Base-by-base conservation (phyloP, 2,113 vertebrate genomes). In the Nesogale talazaci region DNA sequence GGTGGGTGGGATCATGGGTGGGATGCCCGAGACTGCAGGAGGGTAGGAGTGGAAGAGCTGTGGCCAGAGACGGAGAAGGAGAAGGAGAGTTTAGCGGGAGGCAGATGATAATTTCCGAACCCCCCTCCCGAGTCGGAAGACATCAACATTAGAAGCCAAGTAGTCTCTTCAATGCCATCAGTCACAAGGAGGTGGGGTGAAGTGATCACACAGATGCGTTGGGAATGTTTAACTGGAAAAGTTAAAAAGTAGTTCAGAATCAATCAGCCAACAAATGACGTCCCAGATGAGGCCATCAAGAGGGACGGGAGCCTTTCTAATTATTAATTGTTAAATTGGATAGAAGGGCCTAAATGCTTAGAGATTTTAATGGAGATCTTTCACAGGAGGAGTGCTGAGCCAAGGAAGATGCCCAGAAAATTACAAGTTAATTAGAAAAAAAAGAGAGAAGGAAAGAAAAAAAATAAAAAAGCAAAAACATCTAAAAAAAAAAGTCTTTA, bases 41-140 rank as follows among this genome's bases (percentile, higher is more conserved):
- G 99, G 99, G 92, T 99, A 99, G 94, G 99, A 99, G 97, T 99
- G 99, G 98, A 99, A 99, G 97, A 99, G 98, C 99, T 99, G 98
- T 27, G 97, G 97, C 85, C 96, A 95, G 96, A 96, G 97, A 92
- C 57, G 42, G 96, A 92, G 69, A 93, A 77, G 89, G 80, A 77
- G 22, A 89, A 95, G 65, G 63, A 56, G 80, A 67, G 46, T 92
- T 96, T 95, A 97, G 96, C 76, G 69, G 88, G 90, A 94, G 83
- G 83, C 85, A 83, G 69, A 34, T 16, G 91, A 69, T 72, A 27
- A 0, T 31, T 77, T 92, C 59, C 31, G 16, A 82, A 74, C 75
- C 93, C 97, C 91, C 92, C 83, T 61, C 94, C 96, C 96, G 75
- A 52, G 46, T 1, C 69, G 96, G 97, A 94, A 77, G 96, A 98